A percentile compares a stretch with the other conserved stretches of the same genome.
These are phyloP conservation scores for Teleopsis dalmanni DNA, from an alignment of 1,140 invertebrate species.

Conservation along the genomic window DNA sequence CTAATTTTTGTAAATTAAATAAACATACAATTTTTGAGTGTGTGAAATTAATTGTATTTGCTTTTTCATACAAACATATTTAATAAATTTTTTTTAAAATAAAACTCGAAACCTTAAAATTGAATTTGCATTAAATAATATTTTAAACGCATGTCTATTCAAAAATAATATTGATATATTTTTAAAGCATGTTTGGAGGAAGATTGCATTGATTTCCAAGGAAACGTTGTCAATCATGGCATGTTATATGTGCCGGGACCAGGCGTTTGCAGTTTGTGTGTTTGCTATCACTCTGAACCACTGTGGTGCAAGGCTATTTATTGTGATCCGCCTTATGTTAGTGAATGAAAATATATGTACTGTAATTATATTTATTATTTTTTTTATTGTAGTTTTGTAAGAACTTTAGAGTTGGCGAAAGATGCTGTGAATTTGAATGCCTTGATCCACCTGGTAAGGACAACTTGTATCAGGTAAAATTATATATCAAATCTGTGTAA, in stretches of 20 bases:
- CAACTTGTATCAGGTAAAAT: constrained; percentile 47
- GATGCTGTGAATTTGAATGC: constrained; percentile 70
- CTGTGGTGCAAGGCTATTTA: constrained; percentile 81
- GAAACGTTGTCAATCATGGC: constrained; percentile 65
- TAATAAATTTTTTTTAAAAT: too few species aligned
- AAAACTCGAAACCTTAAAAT: too few species aligned
- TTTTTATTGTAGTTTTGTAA: constrained; percentile 59
- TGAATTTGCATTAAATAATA: too few species aligned
- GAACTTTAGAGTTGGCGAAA: constrained; percentile 63
- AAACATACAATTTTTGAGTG: too few species aligned
- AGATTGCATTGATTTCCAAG: constrained; percentile 74
- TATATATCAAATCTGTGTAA: background rate
- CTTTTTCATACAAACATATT: too few species aligned
- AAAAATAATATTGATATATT: too few species aligned
- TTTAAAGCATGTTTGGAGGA: constrained; percentile 58
- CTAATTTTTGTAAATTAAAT: too few species aligned
- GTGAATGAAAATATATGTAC: constrained; percentile 31
- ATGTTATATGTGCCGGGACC: constrained; percentile 74
- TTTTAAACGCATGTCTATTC: too few species aligned
- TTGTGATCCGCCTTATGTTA: constrained; percentile 75
- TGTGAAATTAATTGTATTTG: too few species aligned
- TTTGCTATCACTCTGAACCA: constrained; percentile 75
- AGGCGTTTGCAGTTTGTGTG: constrained; percentile 76
- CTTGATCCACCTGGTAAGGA: constrained; percentile 60
- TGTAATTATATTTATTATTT: background rate